phyloP scores from a whole-genome alignment of 2,113 vertebrate species.

The Gobiocypris rarus region DNA sequence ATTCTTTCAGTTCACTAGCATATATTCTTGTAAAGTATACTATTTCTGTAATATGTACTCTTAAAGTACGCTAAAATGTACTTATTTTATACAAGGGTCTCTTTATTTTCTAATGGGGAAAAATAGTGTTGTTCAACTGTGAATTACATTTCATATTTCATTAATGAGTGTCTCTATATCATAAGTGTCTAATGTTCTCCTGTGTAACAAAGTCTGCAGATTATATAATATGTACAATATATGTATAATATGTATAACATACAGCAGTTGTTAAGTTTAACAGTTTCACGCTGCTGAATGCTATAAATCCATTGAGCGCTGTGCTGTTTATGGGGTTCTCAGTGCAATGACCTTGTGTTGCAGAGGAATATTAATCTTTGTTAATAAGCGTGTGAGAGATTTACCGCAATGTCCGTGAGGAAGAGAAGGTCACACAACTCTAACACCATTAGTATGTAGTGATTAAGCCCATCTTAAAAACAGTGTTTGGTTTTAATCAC shows the following conservation, averaged over 20 bases:
- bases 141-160: neutral
- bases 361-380: conserved; percentile 60
- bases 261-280: neutral
- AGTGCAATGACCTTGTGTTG: conserved; percentile 50
- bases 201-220: neutral
- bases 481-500: conserved; percentile 14
- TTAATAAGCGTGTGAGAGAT: conserved; percentile 47
- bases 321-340: conserved; percentile 44
- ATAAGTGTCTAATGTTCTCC: neutral
- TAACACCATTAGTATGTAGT: conserved; percentile 19
- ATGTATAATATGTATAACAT: neutral
- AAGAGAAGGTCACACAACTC: conserved; percentile 51
- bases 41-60: neutral
- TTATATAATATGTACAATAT: neutral
- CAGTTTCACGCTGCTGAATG: neutral
- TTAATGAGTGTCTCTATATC: neutral
- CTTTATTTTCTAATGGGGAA: neutral
- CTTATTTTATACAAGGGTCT: neutral
- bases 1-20: neutral
- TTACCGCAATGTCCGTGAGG: neutral
- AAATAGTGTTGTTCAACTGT: too few species aligned
- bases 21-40: neutral
- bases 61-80: neutral
- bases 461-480: neutral
- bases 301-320: neutral